These are phyloP conservation scores for Pheosia tremula DNA, from an alignment of 2,888 invertebrate species.

Conservation along the genomic window DNA sequence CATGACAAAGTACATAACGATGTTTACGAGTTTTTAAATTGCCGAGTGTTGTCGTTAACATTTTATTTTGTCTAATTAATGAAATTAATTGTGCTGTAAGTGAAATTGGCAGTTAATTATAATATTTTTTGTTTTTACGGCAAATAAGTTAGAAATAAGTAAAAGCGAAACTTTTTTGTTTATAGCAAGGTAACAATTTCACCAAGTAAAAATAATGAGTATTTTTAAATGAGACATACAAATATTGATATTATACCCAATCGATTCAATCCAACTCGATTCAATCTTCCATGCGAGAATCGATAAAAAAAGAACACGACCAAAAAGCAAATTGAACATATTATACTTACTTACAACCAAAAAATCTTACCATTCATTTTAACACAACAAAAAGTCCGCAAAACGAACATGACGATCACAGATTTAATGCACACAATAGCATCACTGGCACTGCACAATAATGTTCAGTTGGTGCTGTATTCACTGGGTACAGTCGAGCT, in stretches of 20 bases:
- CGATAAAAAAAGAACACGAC: not conserved
- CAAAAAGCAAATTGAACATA: not conserved
- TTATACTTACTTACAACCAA: not conserved
- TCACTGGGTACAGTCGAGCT: conserved; percentile 20
- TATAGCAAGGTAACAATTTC: too few relatives aligned
- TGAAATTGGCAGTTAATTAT: too few relatives aligned
- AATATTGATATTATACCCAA: not conserved
- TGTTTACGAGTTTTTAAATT: conserved; percentile 1
- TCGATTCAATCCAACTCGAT: not conserved
- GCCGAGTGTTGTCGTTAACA: conserved; percentile 10
- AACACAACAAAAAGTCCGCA: conserved; percentile 64
- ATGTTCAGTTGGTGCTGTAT: conserved; percentile 24
- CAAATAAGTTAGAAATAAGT: too few relatives aligned
- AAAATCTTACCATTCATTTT: conserved; percentile 71
- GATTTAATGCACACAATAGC: conserved; percentile 60
- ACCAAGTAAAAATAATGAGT: too few relatives aligned
- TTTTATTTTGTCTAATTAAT: not conserved
- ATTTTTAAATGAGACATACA: not conserved
- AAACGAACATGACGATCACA: conserved; percentile 53
- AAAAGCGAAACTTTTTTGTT: too few relatives aligned
- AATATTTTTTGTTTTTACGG: too few relatives aligned
- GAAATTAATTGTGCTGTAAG: not conserved
- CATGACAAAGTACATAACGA: not conserved
- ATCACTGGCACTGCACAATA: conserved; percentile 74
- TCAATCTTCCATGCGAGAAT: not conserved